Percentiles rank a stretch among this genome's conserved stretches.
These are phyloP conservation scores for Trachythela sp. DNA, from an alignment of 64 coral and sea anemone species.

Conservation along the genomic window DNA sequence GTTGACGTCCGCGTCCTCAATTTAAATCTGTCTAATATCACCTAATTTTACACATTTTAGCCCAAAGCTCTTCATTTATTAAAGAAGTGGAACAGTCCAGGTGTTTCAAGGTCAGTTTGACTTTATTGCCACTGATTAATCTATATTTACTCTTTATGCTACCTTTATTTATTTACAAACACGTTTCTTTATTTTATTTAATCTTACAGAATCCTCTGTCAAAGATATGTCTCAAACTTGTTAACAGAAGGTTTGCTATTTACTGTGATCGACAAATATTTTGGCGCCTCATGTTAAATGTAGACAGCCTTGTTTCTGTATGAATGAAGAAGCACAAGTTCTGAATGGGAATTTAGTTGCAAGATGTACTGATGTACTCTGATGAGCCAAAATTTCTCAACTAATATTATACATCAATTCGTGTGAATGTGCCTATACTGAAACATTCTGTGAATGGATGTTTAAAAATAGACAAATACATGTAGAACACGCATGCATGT, in stretches of 20 bases:
- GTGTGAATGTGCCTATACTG: no score
- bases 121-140: neutral
- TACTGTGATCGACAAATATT: neutral
- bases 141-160: neutral
- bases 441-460: no score
- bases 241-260: neutral
- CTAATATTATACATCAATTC: no score
- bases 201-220: neutral
- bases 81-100: neutral
- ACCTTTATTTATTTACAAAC: neutral
- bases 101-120: neutral
- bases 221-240: neutral
- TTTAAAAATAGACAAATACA: no score
- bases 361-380: no score
- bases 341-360: no score
- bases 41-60: neutral
- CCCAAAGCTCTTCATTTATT: neutral
- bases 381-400: no score
- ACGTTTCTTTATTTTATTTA: neutral
- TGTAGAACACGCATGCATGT: no score
- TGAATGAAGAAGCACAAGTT: neutral
- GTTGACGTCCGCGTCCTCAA: no score
- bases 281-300: no score
- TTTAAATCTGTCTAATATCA: neutral
- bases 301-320: no score